Evolutionary conservation across 2,888 invertebrate species (phyloP).

Genomic region (Drosophila subquinaria): DNA sequence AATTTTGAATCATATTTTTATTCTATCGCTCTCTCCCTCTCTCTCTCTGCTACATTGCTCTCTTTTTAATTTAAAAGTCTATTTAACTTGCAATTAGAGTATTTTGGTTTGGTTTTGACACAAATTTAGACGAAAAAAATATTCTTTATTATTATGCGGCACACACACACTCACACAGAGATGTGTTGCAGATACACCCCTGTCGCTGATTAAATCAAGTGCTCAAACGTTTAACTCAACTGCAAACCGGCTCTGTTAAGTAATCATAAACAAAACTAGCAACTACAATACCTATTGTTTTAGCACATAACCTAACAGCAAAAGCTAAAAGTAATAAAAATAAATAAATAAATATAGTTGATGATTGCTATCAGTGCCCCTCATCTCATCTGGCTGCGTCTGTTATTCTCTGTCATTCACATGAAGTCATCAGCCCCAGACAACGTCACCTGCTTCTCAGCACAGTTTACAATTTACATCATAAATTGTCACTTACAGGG

Average conservation of each 20-base stretch:
- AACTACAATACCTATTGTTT: slow-evolving; percentile 26
- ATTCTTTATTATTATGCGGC: slow-evolving; percentile 19
- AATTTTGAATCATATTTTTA: too few species aligned
- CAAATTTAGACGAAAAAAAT: slow-evolving; percentile 7
- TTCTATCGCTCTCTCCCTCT: neutral
- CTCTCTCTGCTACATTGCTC: neutral
- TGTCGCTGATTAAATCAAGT: slow-evolving; percentile 67
- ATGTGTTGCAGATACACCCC: slow-evolving; percentile 47
- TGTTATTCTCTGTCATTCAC: slow-evolving; percentile 25
- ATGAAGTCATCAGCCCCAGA: slow-evolving; percentile 58
- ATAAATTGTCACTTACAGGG: neutral
- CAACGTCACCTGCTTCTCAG: slow-evolving; percentile 31
- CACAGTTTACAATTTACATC: neutral
- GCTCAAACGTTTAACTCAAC: slow-evolving; percentile 53
- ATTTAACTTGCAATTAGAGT: slow-evolving; percentile 21
- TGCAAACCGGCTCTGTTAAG: slow-evolving; percentile 75
- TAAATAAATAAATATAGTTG: slow-evolving; percentile 45
- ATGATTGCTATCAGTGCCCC: slow-evolving; percentile 55
- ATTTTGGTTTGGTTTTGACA: slow-evolving; percentile 25
- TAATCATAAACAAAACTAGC: slow-evolving; percentile 54
- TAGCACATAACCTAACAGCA: slow-evolving; percentile 15
- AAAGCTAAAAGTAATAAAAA: slow-evolving; percentile 28
- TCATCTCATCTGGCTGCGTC: slow-evolving; percentile 31
- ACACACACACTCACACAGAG: slow-evolving; percentile 4
- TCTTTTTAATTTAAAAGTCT: neutral